Conservation (phyloP, 2,797 vertebrate genomes). For the Gymnothorax javanicus region DNA sequence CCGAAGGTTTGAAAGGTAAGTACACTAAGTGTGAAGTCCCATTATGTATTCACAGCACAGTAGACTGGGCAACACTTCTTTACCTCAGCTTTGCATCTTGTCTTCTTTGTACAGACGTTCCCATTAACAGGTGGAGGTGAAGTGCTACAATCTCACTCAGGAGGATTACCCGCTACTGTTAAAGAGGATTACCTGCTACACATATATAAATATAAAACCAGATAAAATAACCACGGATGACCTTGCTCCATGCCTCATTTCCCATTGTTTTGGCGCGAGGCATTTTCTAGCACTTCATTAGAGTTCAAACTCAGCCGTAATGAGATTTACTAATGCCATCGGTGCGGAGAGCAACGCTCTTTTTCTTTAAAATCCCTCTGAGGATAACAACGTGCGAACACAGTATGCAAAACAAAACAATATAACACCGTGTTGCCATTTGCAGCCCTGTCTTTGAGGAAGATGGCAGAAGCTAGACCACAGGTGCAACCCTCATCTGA, state of each 20-base stretch:
- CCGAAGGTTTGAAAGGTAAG: not conserved
- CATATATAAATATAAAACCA: not conserved
- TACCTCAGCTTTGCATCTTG: not conserved
- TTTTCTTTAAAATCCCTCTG: not conserved
- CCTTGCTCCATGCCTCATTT: not conserved
- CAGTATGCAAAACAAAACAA: too few relatives aligned
- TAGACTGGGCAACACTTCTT: not conserved
- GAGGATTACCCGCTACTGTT: not conserved
- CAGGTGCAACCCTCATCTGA: conserved; percentile 34
- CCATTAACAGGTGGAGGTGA: not conserved
- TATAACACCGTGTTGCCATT: not conserved
- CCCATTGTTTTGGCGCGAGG: not conserved
- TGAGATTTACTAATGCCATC: not conserved
- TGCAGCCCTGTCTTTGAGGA: not conserved
- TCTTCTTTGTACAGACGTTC: not conserved
- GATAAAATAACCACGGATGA: not conserved
- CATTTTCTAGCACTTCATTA: not conserved
- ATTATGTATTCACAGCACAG: not conserved
- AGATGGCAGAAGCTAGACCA: not conserved
- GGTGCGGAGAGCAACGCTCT: not conserved
- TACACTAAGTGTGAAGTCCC: not conserved
- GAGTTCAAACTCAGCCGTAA: not conserved
- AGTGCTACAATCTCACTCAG: not conserved
- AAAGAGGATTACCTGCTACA: not conserved
- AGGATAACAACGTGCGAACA: not conserved